Percentiles rank a stretch among this genome's conserved stretches.
Conservation (phyloP, 2,888 invertebrate genomes). For the Diarsia rubi region DNA sequence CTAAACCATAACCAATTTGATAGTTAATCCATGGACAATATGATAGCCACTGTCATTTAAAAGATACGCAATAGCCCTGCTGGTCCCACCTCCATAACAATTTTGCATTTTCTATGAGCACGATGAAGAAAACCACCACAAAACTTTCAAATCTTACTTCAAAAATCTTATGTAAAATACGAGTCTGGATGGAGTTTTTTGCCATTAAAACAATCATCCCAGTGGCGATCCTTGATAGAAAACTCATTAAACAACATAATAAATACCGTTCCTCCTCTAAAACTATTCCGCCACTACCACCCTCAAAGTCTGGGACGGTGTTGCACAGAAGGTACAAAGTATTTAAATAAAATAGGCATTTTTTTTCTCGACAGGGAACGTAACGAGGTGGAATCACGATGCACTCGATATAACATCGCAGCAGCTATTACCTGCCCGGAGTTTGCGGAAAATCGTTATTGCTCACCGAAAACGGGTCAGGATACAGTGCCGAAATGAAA, state of each 20-base stretch:
- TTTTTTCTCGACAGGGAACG: constrained; percentile 55
- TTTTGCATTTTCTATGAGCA: neutral
- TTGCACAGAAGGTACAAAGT: constrained; percentile 31
- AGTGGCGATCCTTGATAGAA: constrained; percentile 11
- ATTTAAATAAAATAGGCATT: constrained; percentile 54
- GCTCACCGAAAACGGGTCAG: constrained; percentile 69
- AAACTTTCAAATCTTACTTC: constrained; percentile 23
- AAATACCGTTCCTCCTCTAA: neutral
- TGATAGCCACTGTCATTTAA: too few species aligned
- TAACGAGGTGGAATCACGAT: constrained; percentile 78
- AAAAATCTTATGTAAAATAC: constrained; percentile 24
- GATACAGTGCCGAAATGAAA: constrained; percentile 43
- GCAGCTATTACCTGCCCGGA: constrained; percentile 79
- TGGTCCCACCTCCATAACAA: neutral
- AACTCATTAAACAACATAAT: constrained; percentile 34
- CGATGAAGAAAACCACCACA: neutral
- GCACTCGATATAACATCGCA: constrained; percentile 78
- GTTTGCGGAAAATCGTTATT: constrained; percentile 83
- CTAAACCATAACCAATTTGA: too few species aligned
- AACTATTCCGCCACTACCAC: constrained; percentile 25
- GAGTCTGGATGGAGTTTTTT: constrained; percentile 19
- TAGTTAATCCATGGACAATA: too few species aligned
- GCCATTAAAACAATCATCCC: neutral
- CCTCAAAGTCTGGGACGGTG: constrained; percentile 18
- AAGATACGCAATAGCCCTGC: too few species aligned